Evolutionary conservation across 2,888 invertebrate species (phyloP).

Genomic region (Lycaena phlaeas): DNA sequence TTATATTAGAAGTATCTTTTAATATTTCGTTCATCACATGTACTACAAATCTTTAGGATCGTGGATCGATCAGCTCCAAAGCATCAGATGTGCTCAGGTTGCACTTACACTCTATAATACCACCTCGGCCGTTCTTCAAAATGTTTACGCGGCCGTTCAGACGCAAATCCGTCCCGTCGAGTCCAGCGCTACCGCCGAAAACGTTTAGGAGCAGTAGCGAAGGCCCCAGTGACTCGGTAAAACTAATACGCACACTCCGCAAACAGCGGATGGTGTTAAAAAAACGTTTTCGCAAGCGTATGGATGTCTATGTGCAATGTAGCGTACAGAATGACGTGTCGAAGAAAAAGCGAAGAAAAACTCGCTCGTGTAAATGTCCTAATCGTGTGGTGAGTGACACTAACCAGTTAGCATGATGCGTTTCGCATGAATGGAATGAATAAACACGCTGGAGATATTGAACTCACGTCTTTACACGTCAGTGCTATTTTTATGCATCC

Average conservation of each 20-base stretch:
- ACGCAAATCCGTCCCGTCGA: slow-evolving; percentile 78
- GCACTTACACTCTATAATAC: slow-evolving; percentile 70
- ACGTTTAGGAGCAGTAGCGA: slow-evolving; percentile 64
- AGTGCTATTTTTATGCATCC: slow-evolving; percentile 8
- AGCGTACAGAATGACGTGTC: slow-evolving; percentile 39
- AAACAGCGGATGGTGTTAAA: slow-evolving; percentile 46
- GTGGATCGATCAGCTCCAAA: slow-evolving; percentile 67
- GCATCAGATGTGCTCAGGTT: slow-evolving; percentile 67
- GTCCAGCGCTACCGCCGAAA: slow-evolving; percentile 75
- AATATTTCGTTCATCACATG: no score
- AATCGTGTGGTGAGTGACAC: slow-evolving; percentile 69
- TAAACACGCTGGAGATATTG: slow-evolving; percentile 5
- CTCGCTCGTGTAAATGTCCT: slow-evolving; percentile 45
- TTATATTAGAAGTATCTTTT: no score
- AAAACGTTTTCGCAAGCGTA: slow-evolving; percentile 53
- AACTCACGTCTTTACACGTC: slow-evolving; percentile 9
- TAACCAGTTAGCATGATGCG: slow-evolving; percentile 48
- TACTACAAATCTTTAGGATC: slow-evolving; percentile 54
- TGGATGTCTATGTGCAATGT: slow-evolving; percentile 65
- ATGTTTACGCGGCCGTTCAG: slow-evolving; percentile 78
- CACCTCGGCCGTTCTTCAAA: slow-evolving; percentile 75
- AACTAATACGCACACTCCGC: slow-evolving; percentile 40
- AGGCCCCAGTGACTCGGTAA: slow-evolving; percentile 64
- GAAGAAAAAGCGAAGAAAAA: slow-evolving; percentile 42
- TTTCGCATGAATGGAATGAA: slow-evolving; percentile 37